Evolutionary conservation across 2,888 invertebrate species (phyloP).

Genomic region (Morinoia aosen): DNA sequence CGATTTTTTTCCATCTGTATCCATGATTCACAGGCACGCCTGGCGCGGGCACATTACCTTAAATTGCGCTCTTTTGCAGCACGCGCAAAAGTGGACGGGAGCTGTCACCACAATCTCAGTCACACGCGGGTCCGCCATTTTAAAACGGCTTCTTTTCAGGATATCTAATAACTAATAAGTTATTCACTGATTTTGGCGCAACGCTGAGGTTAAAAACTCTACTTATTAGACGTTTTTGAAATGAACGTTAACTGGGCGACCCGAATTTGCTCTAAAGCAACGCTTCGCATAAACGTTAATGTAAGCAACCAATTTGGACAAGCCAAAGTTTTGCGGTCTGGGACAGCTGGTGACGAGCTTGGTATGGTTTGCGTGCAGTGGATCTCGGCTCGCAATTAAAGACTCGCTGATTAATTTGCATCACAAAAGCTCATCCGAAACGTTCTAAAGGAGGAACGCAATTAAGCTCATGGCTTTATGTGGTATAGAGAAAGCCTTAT

Average conservation of each 20-base stretch:
- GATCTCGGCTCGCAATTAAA: neutral
- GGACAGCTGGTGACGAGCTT: neutral
- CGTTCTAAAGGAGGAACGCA: neutral
- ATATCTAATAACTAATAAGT: neutral
- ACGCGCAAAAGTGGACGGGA: neutral
- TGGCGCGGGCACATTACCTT: neutral
- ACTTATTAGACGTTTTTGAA: neutral
- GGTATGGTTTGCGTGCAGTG: neutral
- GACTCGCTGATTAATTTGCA: neutral
- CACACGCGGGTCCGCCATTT: neutral
- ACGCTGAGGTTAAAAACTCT: neutral
- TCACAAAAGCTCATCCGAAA: neutral
- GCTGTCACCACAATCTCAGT: neutral
- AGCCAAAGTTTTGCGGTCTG: neutral
- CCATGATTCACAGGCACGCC: neutral
- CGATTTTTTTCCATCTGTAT: neutral
- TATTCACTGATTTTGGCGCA: neutral
- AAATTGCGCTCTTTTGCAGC: conserved; percentile 5
- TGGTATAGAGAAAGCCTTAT: neutral
- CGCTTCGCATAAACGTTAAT: neutral
- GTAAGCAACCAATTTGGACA: neutral
- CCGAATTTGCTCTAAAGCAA: neutral
- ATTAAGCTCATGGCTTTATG: neutral
- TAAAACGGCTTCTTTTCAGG: neutral
- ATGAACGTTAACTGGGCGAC: neutral